Percentiles rank a stretch among this genome's conserved stretches.
These are phyloP conservation scores for Vanacampus margaritifer DNA, from an alignment of 2,113 vertebrate genomes.

Conservation along the genomic window DNA sequence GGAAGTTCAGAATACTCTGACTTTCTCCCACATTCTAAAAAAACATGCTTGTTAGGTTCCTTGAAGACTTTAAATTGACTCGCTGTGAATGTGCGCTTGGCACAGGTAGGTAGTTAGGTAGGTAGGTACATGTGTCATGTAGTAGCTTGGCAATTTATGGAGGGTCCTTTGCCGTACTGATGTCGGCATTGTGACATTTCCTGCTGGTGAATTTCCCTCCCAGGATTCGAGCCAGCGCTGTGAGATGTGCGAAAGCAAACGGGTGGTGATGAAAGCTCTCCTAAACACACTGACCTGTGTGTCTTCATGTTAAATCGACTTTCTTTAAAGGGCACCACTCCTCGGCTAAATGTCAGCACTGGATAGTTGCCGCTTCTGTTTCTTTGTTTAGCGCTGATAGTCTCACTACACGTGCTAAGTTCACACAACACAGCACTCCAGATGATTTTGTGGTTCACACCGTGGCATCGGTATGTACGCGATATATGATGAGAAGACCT, in stretches of 20 bases:
- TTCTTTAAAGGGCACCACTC: constrained; percentile 60
- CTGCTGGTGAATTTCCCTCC: neutral
- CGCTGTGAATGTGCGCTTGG: no score
- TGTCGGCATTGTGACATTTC: neutral
- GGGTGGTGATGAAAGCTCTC: constrained; percentile 9
- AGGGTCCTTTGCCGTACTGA: neutral
- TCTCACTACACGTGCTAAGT: constrained; percentile 23
- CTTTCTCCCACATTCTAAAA: no score
- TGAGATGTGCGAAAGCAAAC: neutral
- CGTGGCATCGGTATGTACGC: no score
- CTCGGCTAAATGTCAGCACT: constrained; percentile 59
- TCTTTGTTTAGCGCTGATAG: constrained; percentile 37
- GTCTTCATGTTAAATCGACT: constrained; percentile 58
- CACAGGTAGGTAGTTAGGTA: no score
- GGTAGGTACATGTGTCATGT: no score
- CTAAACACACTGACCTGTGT: constrained; percentile 60
- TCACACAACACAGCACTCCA: constrained; percentile 15
- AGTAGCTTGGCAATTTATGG: no score
- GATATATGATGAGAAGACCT: no score
- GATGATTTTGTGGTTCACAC: constrained; percentile 2
- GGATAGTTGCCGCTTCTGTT: constrained; percentile 44
- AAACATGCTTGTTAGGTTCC: no score
- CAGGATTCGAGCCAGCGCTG: neutral
- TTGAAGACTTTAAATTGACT: no score
- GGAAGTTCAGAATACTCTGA: no score